These are phyloP conservation scores for Bathynomus jamesi DNA, from an alignment of 1,140 invertebrate species.

Conservation along the genomic window DNA sequence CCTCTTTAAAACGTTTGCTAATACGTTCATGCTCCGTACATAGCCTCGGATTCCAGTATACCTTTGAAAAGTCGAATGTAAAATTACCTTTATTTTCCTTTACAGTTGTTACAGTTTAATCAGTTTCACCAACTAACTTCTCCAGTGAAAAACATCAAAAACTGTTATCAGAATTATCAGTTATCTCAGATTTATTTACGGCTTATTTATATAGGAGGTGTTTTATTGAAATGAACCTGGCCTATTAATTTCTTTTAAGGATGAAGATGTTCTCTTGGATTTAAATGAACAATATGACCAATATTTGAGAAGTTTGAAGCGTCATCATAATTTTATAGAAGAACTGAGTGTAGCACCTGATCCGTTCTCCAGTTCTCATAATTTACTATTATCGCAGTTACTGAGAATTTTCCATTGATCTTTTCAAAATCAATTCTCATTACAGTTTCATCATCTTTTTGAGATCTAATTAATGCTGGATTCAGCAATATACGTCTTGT, in stretches of 20 bases:
- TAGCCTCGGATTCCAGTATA: conserved; percentile 94
- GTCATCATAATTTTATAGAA: conserved; percentile 64
- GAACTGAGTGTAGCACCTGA: conserved; percentile 68
- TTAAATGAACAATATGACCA: conserved; percentile 91
- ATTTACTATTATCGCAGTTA: conserved; percentile 44
- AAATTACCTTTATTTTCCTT: conserved; percentile 78
- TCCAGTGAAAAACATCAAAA: conserved; percentile 91
- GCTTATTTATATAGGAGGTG: conserved; percentile 66
- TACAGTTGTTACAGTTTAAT: conserved; percentile 64
- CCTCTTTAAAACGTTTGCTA: conserved; percentile 52
- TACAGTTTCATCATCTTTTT: not conserved
- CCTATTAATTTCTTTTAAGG: conserved; percentile 82
- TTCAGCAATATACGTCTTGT: not conserved
- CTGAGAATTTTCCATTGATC: not conserved
- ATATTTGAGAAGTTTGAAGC: conserved; percentile 74
- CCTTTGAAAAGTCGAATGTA: conserved; percentile 87
- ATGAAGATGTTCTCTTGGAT: conserved; percentile 70
- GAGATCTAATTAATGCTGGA: not conserved
- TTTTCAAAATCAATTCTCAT: not conserved
- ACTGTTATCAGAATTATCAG: conserved; percentile 68
- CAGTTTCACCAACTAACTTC: conserved; percentile 65
- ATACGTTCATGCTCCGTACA: conserved; percentile 80
- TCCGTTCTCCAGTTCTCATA: conserved; percentile 80
- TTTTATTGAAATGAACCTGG: conserved; percentile 66
- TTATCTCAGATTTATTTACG: conserved; percentile 81